A percentile compares a stretch with the other conserved stretches of the same genome.
These are phyloP conservation scores for Morinoia aosen DNA, from an alignment of 2,888 invertebrate genomes.

Conservation along the genomic window DNA sequence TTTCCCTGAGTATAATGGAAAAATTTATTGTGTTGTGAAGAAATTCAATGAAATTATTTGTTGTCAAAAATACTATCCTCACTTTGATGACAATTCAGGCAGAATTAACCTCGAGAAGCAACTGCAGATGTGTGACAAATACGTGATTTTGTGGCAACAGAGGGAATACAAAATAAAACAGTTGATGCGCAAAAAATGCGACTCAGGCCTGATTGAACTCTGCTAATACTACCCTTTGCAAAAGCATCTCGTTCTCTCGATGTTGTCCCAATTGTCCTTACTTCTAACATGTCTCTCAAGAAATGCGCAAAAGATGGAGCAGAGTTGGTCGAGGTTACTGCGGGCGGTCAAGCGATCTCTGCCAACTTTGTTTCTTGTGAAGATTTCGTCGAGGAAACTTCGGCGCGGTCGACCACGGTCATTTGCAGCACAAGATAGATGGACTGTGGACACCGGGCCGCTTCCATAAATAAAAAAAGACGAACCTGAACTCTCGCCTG, in stretches of 20 bases:
- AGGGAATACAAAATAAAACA: neutral
- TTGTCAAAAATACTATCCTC: too few species aligned
- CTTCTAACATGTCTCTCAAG: neutral
- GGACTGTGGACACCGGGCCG: constrained; percentile 47
- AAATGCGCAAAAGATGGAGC: neutral
- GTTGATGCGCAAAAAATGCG: neutral
- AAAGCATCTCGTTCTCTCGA: neutral
- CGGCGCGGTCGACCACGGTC: constrained; percentile 6
- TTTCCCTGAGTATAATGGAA: too few species aligned
- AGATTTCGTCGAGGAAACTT: constrained; percentile 47
- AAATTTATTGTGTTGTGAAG: too few species aligned
- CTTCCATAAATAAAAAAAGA: neutral
- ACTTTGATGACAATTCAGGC: too few species aligned
- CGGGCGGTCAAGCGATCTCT: neutral
- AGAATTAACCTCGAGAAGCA: too few species aligned
- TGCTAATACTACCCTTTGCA: neutral
- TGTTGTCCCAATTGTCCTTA: neutral
- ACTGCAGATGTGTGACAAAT: too few species aligned
- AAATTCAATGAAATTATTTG: too few species aligned
- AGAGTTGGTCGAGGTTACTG: neutral
- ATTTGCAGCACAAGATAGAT: constrained; percentile 52
- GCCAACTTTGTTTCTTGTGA: constrained; percentile 31
- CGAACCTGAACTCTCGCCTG: neutral
- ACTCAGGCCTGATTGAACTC: neutral
- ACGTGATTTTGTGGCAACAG: too few species aligned